Conservation (phyloP, 2,113 vertebrate genomes). For the Pelmatolapia mariae region DNA sequence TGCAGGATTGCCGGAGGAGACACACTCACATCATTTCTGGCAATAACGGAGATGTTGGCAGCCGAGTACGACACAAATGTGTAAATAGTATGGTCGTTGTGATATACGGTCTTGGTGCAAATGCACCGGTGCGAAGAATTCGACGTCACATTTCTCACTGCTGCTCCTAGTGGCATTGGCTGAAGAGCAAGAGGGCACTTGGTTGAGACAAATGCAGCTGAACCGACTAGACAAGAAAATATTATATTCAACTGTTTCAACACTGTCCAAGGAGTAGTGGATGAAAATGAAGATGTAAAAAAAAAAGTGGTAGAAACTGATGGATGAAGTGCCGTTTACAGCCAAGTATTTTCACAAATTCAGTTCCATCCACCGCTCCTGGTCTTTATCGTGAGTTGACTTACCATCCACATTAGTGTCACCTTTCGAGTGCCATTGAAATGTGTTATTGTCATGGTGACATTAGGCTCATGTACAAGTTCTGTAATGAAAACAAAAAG, state of each 20-base stretch:
- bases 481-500: slow-evolving; percentile 28
- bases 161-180: background rate
- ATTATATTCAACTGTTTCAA: background rate
- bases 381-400: background rate
- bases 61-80: slow-evolving; percentile 27
- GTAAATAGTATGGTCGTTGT: background rate
- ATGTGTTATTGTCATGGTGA: background rate
- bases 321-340: background rate
- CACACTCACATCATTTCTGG: slow-evolving; percentile 32
- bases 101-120: background rate
- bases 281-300: background rate
- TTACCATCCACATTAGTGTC: slow-evolving; percentile 56
- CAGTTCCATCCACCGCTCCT: background rate
- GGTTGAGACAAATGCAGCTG: background rate
- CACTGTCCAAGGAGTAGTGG: background rate
- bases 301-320: background rate
- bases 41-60: slow-evolving; percentile 34
- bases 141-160: slow-evolving; percentile 1
- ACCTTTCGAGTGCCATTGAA: slow-evolving; percentile 30
- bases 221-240: background rate
- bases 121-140: background rate
- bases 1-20: slow-evolving; percentile 21
- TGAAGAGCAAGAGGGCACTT: slow-evolving; percentile 6
- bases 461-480: slow-evolving; percentile 31
- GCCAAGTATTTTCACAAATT: background rate